A percentile compares a stretch with the other conserved stretches of the same genome.
These are phyloP conservation scores for Agrilus mali DNA, from an alignment of 2,888 invertebrate species.

Conservation along the genomic window DNA sequence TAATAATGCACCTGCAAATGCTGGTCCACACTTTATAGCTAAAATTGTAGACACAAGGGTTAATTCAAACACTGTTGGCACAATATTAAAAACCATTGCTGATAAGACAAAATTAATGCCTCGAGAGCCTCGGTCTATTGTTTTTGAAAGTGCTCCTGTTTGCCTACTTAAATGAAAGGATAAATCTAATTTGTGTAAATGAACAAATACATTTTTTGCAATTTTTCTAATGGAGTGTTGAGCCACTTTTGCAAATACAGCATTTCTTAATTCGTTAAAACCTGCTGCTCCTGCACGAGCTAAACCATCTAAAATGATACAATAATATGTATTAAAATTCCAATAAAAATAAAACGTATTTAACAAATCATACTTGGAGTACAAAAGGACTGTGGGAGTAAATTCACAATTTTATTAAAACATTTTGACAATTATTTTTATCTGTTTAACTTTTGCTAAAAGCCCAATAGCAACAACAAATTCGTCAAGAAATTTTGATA, in stretches of 20 bases:
- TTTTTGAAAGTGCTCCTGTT: conserved; percentile 55
- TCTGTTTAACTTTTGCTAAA: too few species aligned
- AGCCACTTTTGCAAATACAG: conserved; percentile 94
- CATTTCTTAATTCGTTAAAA: conserved; percentile 94
- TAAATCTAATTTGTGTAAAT: conserved; percentile 89
- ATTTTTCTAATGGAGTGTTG: conserved; percentile 92
- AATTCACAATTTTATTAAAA: too few species aligned
- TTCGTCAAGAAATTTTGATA: too few species aligned
- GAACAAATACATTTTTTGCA: conserved; percentile 89
- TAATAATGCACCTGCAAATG: conserved; percentile 39
- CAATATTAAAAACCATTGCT: conserved; percentile 95
- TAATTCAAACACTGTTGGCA: conserved; percentile 92
- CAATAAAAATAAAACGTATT: neutral
- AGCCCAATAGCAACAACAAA: too few species aligned
- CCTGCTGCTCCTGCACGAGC: conserved; percentile 83
- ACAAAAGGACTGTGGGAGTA: too few species aligned
- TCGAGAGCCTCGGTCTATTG: conserved; percentile 81
- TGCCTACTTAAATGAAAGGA: conserved; percentile 88
- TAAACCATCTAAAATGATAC: conserved; percentile 66
- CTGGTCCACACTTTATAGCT: conserved; percentile 56
- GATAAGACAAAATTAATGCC: conserved; percentile 96
- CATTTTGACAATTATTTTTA: too few species aligned
- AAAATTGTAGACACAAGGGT: conserved; percentile 79
- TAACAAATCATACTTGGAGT: too few species aligned
- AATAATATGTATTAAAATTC: conserved; percentile 7